phyloP scores from a whole-genome alignment of 2,113 vertebrate genomes.

The Crotalus tigris region DNA sequence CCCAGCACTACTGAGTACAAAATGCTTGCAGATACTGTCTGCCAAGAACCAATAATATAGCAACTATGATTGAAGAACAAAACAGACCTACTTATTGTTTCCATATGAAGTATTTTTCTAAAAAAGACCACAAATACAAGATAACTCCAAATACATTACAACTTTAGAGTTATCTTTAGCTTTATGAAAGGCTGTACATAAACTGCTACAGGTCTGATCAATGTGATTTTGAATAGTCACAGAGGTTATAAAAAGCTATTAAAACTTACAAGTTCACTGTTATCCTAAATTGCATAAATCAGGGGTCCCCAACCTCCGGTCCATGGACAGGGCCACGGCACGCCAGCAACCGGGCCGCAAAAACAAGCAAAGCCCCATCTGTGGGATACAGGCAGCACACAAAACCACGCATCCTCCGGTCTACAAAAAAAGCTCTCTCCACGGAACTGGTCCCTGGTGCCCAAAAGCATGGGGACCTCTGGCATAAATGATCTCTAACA shows the following conservation, averaged over 20 bases:
- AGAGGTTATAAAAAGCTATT: slow-evolving; percentile 46
- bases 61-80: slow-evolving; percentile 61
- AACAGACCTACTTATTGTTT: slow-evolving; percentile 48
- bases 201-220: slow-evolving; percentile 14
- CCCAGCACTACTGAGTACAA: slow-evolving; percentile 55
- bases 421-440: too few species aligned
- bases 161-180: slow-evolving; percentile 35
- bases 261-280: background rate
- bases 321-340: too few species aligned
- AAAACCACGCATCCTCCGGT: too few species aligned
- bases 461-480: too few species aligned
- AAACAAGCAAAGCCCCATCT: too few species aligned
- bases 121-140: slow-evolving; percentile 55
- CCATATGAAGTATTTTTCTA: slow-evolving; percentile 20
- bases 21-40: slow-evolving; percentile 55
- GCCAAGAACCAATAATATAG: slow-evolving; percentile 65
- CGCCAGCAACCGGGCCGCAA: too few species aligned
- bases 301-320: too few species aligned
- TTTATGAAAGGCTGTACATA: slow-evolving; percentile 25
- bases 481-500: background rate
- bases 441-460: too few species aligned
- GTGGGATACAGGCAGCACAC: too few species aligned
- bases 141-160: slow-evolving; percentile 47
- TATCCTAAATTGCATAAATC: background rate
- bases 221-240: slow-evolving; percentile 32